Percentiles rank a stretch among this genome's conserved stretches.
phyloP scores from a whole-genome alignment of 2,888 invertebrate genomes.

The Drosophila prostipennis region DNA sequence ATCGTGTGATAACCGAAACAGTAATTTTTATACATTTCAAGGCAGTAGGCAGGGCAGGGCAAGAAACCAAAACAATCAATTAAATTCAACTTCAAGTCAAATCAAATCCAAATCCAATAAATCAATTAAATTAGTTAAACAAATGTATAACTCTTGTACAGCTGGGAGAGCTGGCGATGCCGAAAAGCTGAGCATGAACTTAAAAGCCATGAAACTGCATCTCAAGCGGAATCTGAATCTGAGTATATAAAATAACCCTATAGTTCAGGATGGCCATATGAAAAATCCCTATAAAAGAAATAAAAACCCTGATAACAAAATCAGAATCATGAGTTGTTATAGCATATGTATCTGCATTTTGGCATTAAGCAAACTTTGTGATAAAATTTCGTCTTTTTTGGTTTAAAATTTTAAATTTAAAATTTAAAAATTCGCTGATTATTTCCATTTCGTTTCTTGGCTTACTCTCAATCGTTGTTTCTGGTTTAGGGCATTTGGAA shows the following conservation, averaged over 20 bases:
- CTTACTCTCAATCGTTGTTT: slow-evolving; percentile 97
- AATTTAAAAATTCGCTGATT: not conserved
- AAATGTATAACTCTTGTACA: slow-evolving; percentile 21
- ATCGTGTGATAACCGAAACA: not conserved
- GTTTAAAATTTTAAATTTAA: slow-evolving; percentile 14
- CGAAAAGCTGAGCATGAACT: slow-evolving; percentile 18
- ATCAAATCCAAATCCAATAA: slow-evolving; percentile 26
- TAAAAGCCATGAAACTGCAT: slow-evolving; percentile 9
- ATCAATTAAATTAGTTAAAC: slow-evolving; percentile 12
- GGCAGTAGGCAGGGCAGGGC: slow-evolving; percentile 10
- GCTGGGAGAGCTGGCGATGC: slow-evolving; percentile 25
- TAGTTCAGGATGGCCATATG: not conserved
- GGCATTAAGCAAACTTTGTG: slow-evolving; percentile 15
- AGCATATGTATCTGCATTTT: slow-evolving; percentile 3
- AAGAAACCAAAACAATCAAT: slow-evolving; percentile 37
- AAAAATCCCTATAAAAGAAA: not conserved
- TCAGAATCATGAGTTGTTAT: not conserved
- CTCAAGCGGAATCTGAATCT: not conserved
- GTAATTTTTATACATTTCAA: not conserved
- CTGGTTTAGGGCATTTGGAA: slow-evolving; percentile 92
- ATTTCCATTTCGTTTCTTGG: slow-evolving; percentile 37
- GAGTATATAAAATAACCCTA: not conserved
- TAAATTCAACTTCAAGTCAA: slow-evolving; percentile 18
- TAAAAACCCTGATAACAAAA: not conserved
- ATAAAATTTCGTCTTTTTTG: slow-evolving; percentile 36